Conservation (phyloP, 2,888 invertebrate genomes). For the Platynereis dumerilii region DNA sequence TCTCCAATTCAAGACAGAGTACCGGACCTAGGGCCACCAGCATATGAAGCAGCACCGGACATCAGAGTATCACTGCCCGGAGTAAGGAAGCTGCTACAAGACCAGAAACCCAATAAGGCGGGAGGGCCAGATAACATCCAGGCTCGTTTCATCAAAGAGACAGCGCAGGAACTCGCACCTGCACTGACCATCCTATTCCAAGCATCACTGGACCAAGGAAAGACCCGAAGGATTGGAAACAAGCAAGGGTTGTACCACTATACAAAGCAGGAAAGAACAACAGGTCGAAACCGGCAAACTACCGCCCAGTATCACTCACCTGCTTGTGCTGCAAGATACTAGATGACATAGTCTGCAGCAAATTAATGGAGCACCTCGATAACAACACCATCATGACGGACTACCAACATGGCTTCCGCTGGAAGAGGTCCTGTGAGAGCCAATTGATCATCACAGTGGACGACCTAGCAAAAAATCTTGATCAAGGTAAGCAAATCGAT, state of each 20-base stretch:
- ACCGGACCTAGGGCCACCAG: too few species aligned
- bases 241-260: conserved; percentile 30
- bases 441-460: conserved; percentile 24
- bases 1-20: too few species aligned
- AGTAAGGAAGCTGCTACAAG: conserved; percentile 8
- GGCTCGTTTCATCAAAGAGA: conserved; percentile 25
- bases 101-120: conserved; percentile 29
- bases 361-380: conserved; percentile 27
- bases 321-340: conserved; percentile 32
- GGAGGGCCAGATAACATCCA: conserved; percentile 25
- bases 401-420: conserved; percentile 35
- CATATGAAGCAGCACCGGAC: neutral
- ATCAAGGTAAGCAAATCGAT: neutral
- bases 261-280: conserved; percentile 35
- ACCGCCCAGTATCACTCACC: conserved; percentile 35
- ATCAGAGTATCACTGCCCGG: neutral
- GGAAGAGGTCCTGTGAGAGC: conserved; percentile 33
- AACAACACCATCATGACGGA: conserved; percentile 30
- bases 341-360: conserved; percentile 34
- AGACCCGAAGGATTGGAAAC: conserved; percentile 31
- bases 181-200: conserved; percentile 28
- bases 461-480: neutral
- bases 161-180: conserved; percentile 22
- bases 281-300: conserved; percentile 28
- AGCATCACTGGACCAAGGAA: conserved; percentile 16